Evolutionary conservation across 2,797 vertebrate species (phyloP).

Genomic region (Botia kubotai): DNA sequence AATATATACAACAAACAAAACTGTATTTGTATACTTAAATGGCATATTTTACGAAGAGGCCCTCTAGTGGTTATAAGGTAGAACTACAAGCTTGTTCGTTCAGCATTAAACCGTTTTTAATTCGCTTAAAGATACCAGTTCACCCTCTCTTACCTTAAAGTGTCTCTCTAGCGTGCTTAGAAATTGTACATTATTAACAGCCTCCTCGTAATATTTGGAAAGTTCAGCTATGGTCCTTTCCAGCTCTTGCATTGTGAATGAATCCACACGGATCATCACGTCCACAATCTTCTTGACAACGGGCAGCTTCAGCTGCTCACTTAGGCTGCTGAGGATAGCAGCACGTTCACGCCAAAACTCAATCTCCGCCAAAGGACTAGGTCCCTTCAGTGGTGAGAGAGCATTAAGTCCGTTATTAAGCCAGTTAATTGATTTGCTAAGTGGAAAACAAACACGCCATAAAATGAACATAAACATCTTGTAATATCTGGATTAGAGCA

Average conservation of each 20-base stretch:
- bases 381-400: constrained; percentile 69
- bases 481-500: too few species aligned
- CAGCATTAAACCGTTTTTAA: background rate
- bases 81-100: background rate
- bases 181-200: constrained; percentile 84
- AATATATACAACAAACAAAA: background rate
- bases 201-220: constrained; percentile 79
- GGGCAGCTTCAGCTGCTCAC: constrained; percentile 84
- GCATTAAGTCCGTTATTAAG: too few species aligned
- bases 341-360: constrained; percentile 87
- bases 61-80: background rate
- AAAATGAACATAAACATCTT: too few species aligned
- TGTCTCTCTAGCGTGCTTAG: constrained; percentile 86
- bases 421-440: background rate
- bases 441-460: too few species aligned
- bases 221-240: constrained; percentile 79
- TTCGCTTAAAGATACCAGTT: background rate
- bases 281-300: constrained; percentile 82
- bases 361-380: constrained; percentile 87
- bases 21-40: background rate
- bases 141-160: constrained; percentile 82
- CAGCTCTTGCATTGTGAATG: constrained; percentile 74
- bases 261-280: constrained; percentile 77
- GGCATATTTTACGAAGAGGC: too few species aligned
- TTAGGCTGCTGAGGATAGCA: constrained; percentile 79